A percentile compares a stretch with the other conserved stretches of the same genome.
Conservation (phyloP, 2,888 invertebrate genomes). For the Habrosyne pyritoides region DNA sequence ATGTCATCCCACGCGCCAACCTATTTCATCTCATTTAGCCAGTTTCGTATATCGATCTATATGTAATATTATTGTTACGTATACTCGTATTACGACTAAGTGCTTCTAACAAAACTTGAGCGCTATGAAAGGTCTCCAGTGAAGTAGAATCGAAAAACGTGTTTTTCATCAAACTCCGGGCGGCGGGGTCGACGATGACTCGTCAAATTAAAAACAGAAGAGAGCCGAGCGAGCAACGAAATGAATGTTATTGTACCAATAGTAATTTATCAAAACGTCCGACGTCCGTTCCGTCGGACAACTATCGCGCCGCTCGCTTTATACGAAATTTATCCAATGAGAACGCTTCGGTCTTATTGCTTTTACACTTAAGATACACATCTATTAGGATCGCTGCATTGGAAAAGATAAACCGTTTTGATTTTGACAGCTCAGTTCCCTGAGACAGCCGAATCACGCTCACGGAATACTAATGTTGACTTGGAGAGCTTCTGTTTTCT, state of each 20-base stretch:
- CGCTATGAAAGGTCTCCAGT: constrained; percentile 43
- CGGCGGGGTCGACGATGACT: constrained; percentile 60
- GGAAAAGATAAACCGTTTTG: constrained; percentile 54
- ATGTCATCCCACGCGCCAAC: constrained; percentile 37
- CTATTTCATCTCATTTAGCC: constrained; percentile 23
- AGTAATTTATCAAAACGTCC: constrained; percentile 78
- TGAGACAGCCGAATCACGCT: constrained; percentile 36
- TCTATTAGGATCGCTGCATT: constrained; percentile 56
- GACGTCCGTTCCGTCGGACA: constrained; percentile 31
- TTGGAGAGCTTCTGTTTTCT: constrained; percentile 37
- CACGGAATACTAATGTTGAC: constrained; percentile 52
- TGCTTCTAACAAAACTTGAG: constrained; percentile 31
- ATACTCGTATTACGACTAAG: constrained; percentile 23
- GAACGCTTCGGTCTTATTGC: constrained; percentile 52
- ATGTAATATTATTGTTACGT: constrained; percentile 8
- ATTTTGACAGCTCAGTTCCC: constrained; percentile 53
- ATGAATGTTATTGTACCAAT: constrained; percentile 70
- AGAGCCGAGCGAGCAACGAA: constrained; percentile 52
- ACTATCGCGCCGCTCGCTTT: constrained; percentile 43
- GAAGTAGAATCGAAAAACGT: constrained; percentile 54
- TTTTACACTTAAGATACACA: constrained; percentile 57
- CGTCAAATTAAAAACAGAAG: constrained; percentile 65
- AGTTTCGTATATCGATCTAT: background rate
- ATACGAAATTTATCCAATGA: constrained; percentile 55
- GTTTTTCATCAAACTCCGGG: constrained; percentile 51